phyloP scores from a whole-genome alignment of 2,113 vertebrate genomes.

The Odocoileus hemionus region DNA sequence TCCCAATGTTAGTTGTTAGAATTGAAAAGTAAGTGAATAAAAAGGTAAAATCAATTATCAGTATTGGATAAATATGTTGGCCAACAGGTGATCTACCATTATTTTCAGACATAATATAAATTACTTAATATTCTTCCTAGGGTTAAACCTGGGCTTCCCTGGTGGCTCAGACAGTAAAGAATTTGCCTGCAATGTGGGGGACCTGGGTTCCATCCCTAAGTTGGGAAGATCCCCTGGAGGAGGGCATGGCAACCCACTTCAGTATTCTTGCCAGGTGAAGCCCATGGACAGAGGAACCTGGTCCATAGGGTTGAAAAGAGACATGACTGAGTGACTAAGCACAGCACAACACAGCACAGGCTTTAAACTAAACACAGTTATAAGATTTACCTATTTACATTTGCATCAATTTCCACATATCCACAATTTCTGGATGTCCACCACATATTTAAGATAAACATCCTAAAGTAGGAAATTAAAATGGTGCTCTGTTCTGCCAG shows the following conservation, averaged over 20 bases:
- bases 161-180: not conserved
- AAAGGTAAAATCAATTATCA: not conserved
- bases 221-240: not conserved
- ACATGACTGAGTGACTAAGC: not conserved
- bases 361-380: not conserved
- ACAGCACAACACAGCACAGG: not conserved
- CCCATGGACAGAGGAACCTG: not conserved
- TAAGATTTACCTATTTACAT: not conserved
- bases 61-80: not conserved
- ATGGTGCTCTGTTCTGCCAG: not conserved
- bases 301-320: not conserved
- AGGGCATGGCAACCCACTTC: not conserved
- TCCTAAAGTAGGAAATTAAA: not conserved
- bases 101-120: not conserved
- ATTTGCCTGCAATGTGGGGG: not conserved
- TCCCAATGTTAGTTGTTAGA: constrained; percentile 26
- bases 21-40: not conserved
- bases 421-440: not conserved
- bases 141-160: not conserved
- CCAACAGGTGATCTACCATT: not conserved
- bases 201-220: not conserved
- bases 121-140: not conserved
- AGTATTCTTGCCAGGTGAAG: not conserved
- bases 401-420: not conserved
- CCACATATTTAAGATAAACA: not conserved